phyloP scores from a whole-genome alignment of 2,888 invertebrate genomes.

The Hirtodrosophila alboralis region DNA sequence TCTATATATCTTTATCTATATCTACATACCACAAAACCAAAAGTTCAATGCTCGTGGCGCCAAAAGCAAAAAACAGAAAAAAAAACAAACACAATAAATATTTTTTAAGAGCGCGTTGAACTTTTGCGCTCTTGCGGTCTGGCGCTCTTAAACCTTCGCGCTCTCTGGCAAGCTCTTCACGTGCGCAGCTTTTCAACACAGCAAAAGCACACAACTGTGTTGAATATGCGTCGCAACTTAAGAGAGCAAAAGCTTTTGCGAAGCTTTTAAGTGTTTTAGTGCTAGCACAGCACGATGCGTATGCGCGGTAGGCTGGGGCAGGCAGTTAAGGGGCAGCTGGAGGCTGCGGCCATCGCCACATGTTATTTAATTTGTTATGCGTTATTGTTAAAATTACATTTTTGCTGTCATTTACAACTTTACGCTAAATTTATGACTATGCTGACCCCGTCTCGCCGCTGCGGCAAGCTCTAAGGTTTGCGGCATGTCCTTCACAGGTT shows the following conservation, averaged over 20 bases:
- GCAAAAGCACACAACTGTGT: constrained; percentile 42
- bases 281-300: no score
- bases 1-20: constrained; percentile 24
- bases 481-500: background rate
- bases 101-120: constrained; percentile 3
- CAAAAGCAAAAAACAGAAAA: constrained; percentile 20
- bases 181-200: constrained; percentile 67
- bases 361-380: constrained; percentile 17
- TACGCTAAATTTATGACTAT: constrained; percentile 49
- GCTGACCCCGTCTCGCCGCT: constrained; percentile 44
- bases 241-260: constrained; percentile 43
- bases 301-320: no score
- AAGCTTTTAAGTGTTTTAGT: constrained; percentile 44
- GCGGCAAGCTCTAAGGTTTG: constrained; percentile 14
- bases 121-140: constrained; percentile 5
- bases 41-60: constrained; percentile 68
- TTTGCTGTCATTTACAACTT: constrained; percentile 33
- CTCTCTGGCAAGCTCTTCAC: constrained; percentile 6
- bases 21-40: constrained; percentile 18
- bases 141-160: constrained; percentile 1
- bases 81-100: constrained; percentile 8
- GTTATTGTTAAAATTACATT: constrained; percentile 20
- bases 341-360: constrained; percentile 12
- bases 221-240: constrained; percentile 44
- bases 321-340: constrained; percentile 10